These are phyloP conservation scores for Carassius auratus DNA, from an alignment of 2,113 vertebrate species.

Conservation along the genomic window DNA sequence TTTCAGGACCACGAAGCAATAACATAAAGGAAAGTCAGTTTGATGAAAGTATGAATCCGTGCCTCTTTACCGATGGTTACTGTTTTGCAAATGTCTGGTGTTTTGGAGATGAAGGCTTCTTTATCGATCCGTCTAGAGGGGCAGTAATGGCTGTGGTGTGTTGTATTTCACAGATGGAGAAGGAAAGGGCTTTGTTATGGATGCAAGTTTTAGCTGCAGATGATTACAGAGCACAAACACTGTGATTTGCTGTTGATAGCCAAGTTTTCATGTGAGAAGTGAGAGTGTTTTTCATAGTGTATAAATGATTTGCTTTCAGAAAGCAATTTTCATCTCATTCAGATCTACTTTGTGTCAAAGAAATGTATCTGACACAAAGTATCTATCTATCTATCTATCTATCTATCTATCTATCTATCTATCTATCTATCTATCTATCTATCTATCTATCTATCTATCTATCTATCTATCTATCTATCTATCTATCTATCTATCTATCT, in stretches of 20 bases:
- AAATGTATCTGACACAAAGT: conserved; percentile 11
- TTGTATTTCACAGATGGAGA: conserved; percentile 25
- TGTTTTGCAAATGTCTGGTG: conserved; percentile 47
- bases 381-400: too few relatives aligned
- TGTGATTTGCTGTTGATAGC: conserved; percentile 43
- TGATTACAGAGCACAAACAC: conserved; percentile 53
- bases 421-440: too few relatives aligned
- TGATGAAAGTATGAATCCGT: conserved; percentile 42
- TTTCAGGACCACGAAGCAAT: conserved; percentile 36
- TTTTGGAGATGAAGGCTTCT: conserved; percentile 47
- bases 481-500: too few relatives aligned
- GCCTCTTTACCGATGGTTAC: conserved; percentile 9
- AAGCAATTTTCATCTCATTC: background rate
- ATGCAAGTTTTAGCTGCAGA: conserved; percentile 35
- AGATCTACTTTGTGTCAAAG: background rate
- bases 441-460: too few relatives aligned
- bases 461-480: too few relatives aligned
- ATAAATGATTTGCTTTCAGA: conserved; percentile 21
- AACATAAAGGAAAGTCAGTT: conserved; percentile 52
- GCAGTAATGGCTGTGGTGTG: conserved; percentile 30
- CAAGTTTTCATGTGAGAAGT: conserved; percentile 14
- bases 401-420: too few relatives aligned
- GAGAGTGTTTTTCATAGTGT: background rate
- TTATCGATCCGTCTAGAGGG: conserved; percentile 52
- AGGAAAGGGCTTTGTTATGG: conserved; percentile 42